Evolutionary conservation across 2,888 invertebrate genomes (phyloP), one percentile per base, ranked within the genome.

Genomic region (Cryptocephalus moraei): DNA sequence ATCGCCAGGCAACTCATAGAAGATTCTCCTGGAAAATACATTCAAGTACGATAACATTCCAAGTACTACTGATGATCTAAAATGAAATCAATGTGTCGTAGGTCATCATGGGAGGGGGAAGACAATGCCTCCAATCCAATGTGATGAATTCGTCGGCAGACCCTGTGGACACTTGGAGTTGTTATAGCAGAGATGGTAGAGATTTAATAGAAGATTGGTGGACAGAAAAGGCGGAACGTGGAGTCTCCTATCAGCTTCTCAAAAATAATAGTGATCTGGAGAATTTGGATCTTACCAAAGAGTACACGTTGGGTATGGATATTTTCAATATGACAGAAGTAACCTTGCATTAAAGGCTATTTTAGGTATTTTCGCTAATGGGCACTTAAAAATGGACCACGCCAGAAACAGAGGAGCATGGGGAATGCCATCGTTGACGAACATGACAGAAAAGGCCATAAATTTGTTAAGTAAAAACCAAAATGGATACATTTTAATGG

Each of bases 71-170:
- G 8, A 14, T 4, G 4, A 8, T 32, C 9, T 4, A 31, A 6
- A 4, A 4, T 22, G 6, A 39, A 14, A 39, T 11, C 10, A 12
- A 10, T 36, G 3, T 6, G 36, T 36, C 6, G n/a, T 41, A 60
- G 60, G 86, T 90, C 0, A 83, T 93, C 13, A 80, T 93, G 78
- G 93, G 92, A 1, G 93, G 93, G 4, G 92, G 93, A 0, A 76
- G 84, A 40, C 86, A 87, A 43, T 62, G 62, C 42, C 66, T 91
- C 8, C 75, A 80, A 31, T 78, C 83, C 0, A 76, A 83, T 58
- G 72, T 76, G 0, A 70, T 70, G 1, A 71, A 74, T 0, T 59
- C 71, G 0, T 43, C 47, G 0, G 69, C 66, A 0, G 85, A 86
- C 55, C 68, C 66, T 0, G 49, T 69, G 9, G 71, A 71, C 44